These are phyloP conservation scores for Egretta garzetta DNA, from an alignment of 2,113 vertebrate species.

Conservation along the genomic window DNA sequence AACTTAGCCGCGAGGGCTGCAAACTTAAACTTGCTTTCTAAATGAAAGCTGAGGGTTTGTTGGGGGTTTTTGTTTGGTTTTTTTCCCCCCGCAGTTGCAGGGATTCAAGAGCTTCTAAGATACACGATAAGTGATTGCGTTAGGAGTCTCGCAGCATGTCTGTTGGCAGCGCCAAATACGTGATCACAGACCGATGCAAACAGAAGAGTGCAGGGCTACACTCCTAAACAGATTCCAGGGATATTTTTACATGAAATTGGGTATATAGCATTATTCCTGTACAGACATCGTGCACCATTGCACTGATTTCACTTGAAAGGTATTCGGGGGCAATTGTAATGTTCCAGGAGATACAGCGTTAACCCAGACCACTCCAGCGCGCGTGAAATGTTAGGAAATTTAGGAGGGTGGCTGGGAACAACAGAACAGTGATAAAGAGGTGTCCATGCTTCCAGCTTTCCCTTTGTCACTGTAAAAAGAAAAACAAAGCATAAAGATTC, in stretches of 20 bases:
- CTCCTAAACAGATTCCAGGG: not conserved
- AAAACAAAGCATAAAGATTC: not conserved
- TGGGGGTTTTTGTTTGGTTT: too few species aligned
- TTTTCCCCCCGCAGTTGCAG: not conserved
- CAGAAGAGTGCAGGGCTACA: not conserved
- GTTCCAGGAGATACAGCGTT: not conserved
- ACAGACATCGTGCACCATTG: not conserved
- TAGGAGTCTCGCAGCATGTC: not conserved
- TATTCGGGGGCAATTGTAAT: not conserved
- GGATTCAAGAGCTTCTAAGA: not conserved
- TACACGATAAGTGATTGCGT: not conserved
- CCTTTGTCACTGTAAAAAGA: not conserved
- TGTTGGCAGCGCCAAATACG: not conserved
- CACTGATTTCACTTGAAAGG: not conserved
- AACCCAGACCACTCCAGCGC: not conserved
- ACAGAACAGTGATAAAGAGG: not conserved
- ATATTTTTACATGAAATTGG: not conserved
- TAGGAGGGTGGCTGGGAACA: not conserved
- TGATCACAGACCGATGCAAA: not conserved
- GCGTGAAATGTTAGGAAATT: accelerated
- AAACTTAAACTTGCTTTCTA: not conserved
- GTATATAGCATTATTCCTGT: not conserved
- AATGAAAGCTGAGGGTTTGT: not conserved
- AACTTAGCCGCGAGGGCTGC: not conserved
- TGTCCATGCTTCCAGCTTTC: not conserved